These are phyloP conservation scores for Meliscaeva auricollis DNA, from an alignment of 2,888 invertebrate species.

Conservation along the genomic window DNA sequence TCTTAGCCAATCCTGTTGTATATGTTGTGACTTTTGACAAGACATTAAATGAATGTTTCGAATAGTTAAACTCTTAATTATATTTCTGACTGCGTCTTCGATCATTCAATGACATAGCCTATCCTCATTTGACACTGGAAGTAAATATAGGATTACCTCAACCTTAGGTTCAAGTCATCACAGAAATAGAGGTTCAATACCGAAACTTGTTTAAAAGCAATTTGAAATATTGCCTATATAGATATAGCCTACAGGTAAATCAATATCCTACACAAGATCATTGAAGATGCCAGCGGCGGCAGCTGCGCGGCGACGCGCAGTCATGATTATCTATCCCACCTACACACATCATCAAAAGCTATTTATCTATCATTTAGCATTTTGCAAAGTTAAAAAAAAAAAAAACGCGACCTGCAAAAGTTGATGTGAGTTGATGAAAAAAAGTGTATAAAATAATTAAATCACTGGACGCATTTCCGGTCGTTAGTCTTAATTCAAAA, in stretches of 20 bases:
- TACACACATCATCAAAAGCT: slow-evolving; percentile 40
- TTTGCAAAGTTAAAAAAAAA: slow-evolving; percentile 23
- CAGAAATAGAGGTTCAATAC: slow-evolving; percentile 5
- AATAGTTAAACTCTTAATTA: background rate
- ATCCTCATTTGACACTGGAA: slow-evolving; percentile 9
- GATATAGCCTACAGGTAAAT: slow-evolving; percentile 26
- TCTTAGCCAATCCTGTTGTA: background rate
- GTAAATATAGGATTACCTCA: background rate
- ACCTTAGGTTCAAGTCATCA: slow-evolving; percentile 7
- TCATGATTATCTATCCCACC: slow-evolving; percentile 30
- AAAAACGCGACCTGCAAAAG: slow-evolving; percentile 15
- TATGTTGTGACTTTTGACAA: background rate
- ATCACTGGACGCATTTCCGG: slow-evolving; percentile 70
- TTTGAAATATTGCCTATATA: background rate
- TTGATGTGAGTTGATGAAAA: slow-evolving; percentile 19
- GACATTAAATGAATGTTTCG: background rate
- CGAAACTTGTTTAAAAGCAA: slow-evolving; percentile 1
- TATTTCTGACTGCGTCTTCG: no score
- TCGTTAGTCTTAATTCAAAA: slow-evolving; percentile 72
- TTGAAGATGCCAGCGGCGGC: background rate
- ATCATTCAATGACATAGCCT: slow-evolving; percentile 6
- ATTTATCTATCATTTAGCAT: slow-evolving; percentile 57
- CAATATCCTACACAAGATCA: slow-evolving; percentile 5
- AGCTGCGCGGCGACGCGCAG: background rate
- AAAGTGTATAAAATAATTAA: slow-evolving; percentile 61